Base-by-base conservation (phyloP, 2,113 vertebrate species). In the Seriola dumerili region DNA sequence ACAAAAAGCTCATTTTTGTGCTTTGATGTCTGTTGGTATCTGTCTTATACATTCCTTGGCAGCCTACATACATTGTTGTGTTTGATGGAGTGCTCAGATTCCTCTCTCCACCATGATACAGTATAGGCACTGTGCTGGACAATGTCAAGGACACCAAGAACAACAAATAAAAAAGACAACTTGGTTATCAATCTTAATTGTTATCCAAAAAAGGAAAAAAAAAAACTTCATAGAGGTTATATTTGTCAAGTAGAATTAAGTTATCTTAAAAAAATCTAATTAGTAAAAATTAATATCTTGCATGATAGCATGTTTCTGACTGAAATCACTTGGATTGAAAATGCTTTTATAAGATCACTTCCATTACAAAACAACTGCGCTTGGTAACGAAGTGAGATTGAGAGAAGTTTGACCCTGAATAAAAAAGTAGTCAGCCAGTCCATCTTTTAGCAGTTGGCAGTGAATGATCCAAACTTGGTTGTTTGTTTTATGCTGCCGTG, bases 51-150 rank as follows among this genome's bases (percentile, higher is more conserved):
- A 85, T 91, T 90, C 89, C 85, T 83, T 57, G 78, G 86, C 85
- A 84, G 84, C 86, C 85, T 83, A 85, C 70, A 34, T 76, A 84
- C 65, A 72, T 71, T 81, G 85, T 87, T 88, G 76, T 86, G 84
- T 73, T 63, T 48, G 75, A 86, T 81, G 93, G 91, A 92, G 94
- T 93, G 92, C 83, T 92, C 55, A 58, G 48, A 74, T 76, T 80
- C 84, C 65, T 80, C 66, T 84, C 86, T 78, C 84, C 84, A 68
- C 81, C 76, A 44, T 79, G 58, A 61, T 86, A 86, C 75, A 86
- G 81, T 89, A 81, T 88, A 94, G 94, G 91, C 92, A 94, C 93
- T 88, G 88, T 85, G 87, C 87, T 89, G 90, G 83, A 92, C 81
- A 82, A 91, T 81, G 80, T 91, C 78, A 85, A 90, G 63, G 85